These are phyloP conservation scores for Nemotelus pantherinus DNA, from an alignment of 2,888 invertebrate genomes.

Conservation along the genomic window DNA sequence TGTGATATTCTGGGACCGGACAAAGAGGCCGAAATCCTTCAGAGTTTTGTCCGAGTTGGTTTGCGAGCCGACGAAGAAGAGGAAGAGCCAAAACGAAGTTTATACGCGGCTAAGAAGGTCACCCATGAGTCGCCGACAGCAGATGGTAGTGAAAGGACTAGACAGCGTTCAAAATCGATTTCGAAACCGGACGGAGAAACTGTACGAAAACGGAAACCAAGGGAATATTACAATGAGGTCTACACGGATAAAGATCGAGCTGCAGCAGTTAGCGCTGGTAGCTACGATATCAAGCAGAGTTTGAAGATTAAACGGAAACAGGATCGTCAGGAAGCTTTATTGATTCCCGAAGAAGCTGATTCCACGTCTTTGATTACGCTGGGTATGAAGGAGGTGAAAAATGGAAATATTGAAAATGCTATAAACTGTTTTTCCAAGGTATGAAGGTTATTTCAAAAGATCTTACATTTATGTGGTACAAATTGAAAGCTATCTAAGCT, in stretches of 20 bases:
- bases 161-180: constrained; percentile 55
- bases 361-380: constrained; percentile 79
- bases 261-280: constrained; percentile 81
- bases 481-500: background rate
- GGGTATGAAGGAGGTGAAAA: constrained; percentile 79
- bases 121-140: constrained; percentile 41
- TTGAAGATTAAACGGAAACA: constrained; percentile 81
- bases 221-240: constrained; percentile 72
- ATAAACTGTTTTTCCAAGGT: constrained; percentile 83
- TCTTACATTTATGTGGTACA: background rate
- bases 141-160: constrained; percentile 56
- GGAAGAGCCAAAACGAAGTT: constrained; percentile 56
- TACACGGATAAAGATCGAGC: constrained; percentile 93
- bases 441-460: constrained; percentile 1
- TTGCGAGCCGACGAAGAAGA: constrained; percentile 69
- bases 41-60: constrained; percentile 81
- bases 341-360: constrained; percentile 82
- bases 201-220: constrained; percentile 60
- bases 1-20: constrained; percentile 74
- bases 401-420: constrained; percentile 77
- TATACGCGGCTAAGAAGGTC: constrained; percentile 53
- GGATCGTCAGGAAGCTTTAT: constrained; percentile 76
- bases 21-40: constrained; percentile 78
- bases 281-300: constrained; percentile 87
- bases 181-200: constrained; percentile 57